Evolutionary conservation across 2,888 invertebrate species (phyloP), one percentile per base, ranked within the genome.

Genomic region (Phalera bucephala): DNA sequence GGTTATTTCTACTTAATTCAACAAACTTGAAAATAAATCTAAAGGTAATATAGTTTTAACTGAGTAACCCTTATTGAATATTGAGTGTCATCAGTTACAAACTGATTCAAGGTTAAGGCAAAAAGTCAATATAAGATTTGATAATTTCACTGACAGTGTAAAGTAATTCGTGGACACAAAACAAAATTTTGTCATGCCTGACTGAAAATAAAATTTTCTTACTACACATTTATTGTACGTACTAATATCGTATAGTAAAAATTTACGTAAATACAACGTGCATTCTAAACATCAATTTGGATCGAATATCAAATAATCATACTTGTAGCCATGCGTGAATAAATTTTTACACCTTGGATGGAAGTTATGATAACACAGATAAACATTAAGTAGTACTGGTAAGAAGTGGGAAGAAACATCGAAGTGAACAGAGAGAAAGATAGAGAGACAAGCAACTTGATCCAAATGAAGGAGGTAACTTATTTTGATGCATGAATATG

Each of bases 221-320:
- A 70, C 85, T 84, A 84, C 80, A 87, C 75, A 85, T 65, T 74
- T 58, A 73, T 49, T 52, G 45, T 60, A 66, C 65, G 57, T 61
- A 71, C 76, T 80, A 79, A 78, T 67, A 78, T 62, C 65, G 70
- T 68, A 66, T 68, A 74, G 66, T 65, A 69, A 72, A 71, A 56
- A 68, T 62, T 56, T 62, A 7, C 64, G 68, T 65, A 74, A 81
- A 80, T 78, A 84, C 77, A 86, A 82, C 89, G 89, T 89, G 89
- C 89, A 88, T 62, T 81, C 86, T 88, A 88, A 83, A 88, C 85
- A 88, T 68, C 80, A 69, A 85, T 74, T 67, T 76, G 72, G 74
- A 60, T 68, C 68, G 62, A 72, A 70, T 76, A 78, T 71, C 72
- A 77, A 79, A 79, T 72, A 73, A 66, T 56, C 50, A 65, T 64